Evolutionary conservation across 2,113 vertebrate species (phyloP).

Genomic region (Tragulus kanchil): DNA sequence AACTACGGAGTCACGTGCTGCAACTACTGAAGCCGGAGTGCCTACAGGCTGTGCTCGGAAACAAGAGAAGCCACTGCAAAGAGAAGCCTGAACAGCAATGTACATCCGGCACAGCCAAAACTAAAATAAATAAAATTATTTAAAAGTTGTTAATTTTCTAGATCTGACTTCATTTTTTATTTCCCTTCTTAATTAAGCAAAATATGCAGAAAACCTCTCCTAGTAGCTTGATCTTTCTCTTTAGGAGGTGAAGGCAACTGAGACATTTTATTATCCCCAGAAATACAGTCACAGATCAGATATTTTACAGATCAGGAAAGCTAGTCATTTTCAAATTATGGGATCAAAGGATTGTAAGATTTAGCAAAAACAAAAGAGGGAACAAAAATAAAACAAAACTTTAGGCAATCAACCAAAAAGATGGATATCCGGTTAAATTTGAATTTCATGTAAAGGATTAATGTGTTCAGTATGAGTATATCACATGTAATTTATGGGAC

Average conservation of each 20-base stretch:
- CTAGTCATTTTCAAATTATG: neutral
- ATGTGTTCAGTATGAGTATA: neutral
- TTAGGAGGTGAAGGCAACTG: neutral
- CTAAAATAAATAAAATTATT: neutral
- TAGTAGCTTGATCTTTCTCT: neutral
- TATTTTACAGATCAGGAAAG: conserved; percentile 17
- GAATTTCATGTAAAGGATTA: neutral
- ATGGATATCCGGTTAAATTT: neutral
- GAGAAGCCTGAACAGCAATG: neutral
- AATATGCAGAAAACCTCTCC: neutral
- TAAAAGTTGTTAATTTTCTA: neutral
- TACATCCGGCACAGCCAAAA: neutral
- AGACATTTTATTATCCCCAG: conserved; percentile 2
- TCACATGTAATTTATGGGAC: neutral
- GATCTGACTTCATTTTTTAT: conserved; percentile 6
- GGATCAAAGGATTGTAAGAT: neutral
- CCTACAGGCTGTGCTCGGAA: neutral
- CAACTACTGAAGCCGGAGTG: neutral
- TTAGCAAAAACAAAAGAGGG: neutral
- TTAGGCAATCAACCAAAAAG: neutral
- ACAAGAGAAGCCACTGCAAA: neutral
- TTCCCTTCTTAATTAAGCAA: neutral
- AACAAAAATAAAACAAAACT: neutral
- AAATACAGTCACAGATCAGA: neutral
- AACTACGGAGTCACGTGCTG: neutral